These are phyloP conservation scores for Ianthella basta DNA, from an alignment of 37 sponge, comb jelly and placozoan genomes.

Conservation along the genomic window DNA sequence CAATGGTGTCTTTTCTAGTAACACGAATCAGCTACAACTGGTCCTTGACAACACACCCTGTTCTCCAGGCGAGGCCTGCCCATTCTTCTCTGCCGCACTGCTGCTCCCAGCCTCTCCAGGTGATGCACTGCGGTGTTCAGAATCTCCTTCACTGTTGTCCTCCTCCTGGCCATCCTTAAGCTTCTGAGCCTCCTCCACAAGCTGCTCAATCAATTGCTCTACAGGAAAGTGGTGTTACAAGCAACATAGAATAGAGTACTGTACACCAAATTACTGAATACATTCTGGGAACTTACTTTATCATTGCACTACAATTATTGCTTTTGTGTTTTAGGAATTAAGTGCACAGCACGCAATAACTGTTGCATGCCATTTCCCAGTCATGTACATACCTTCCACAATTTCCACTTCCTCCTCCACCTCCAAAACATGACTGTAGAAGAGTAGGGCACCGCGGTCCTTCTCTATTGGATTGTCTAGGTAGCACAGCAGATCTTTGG, in stretches of 20 bases:
- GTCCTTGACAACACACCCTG: neutral
- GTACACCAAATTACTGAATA: too few species aligned
- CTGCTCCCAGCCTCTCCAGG: conserved; percentile 22
- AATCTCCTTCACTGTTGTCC: conserved; percentile 22
- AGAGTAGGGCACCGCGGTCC: conserved; percentile 59
- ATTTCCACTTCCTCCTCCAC: conserved; percentile 69
- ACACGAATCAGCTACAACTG: too few species aligned
- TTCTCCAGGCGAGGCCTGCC: neutral
- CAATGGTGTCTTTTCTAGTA: too few species aligned
- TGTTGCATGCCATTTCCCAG: too few species aligned
- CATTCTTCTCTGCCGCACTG: neutral
- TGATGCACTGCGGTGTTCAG: conserved; percentile 19
- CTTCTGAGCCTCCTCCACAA: conserved; percentile 78
- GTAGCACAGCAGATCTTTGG: conserved; percentile 54
- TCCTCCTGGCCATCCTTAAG: conserved; percentile 56
- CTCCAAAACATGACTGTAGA: conserved; percentile 57
- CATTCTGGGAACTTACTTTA: too few species aligned
- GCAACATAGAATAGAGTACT: too few species aligned
- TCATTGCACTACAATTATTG: too few species aligned
- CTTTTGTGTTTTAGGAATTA: too few species aligned
- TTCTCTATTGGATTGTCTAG: conserved; percentile 49
- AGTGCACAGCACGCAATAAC: too few species aligned
- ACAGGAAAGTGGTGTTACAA: neutral
- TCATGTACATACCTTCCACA: conserved; percentile 68
- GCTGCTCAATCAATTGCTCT: conserved; percentile 69